Conservation (phyloP, 53 echinoderm and acorn worm species). For the Paracentrotus lividus region DNA sequence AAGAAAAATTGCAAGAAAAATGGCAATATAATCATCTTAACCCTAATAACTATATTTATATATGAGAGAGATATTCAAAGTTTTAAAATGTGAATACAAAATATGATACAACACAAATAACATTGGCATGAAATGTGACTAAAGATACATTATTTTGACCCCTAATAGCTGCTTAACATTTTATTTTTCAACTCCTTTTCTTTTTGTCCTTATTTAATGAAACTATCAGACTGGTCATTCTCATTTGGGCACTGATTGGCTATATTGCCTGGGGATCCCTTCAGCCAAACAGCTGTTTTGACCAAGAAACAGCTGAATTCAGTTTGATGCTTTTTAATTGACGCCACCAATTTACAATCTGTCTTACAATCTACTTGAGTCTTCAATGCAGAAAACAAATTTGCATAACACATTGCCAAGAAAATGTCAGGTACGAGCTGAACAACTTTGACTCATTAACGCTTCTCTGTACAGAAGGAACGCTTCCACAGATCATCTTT, state of each 20-base stretch:
- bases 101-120: no score
- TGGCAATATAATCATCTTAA: no score
- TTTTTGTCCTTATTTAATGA: neutral
- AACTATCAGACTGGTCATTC: neutral
- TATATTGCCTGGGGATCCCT: neutral
- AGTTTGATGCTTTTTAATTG: slow-evolving; percentile 39
- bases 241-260: slow-evolving; percentile 23
- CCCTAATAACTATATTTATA: no score
- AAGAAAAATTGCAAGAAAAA: no score
- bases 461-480: no score
- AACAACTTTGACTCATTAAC: no score
- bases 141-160: no score
- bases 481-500: neutral
- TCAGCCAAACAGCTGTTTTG: slow-evolving; percentile 57
- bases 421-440: no score
- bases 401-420: neutral
- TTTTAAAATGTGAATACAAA: no score
- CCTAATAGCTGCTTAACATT: no score
- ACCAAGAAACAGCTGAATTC: slow-evolving; percentile 11
- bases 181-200: neutral
- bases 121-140: no score
- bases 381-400: neutral
- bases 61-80: no score
- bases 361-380: neutral
- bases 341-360: neutral